Conservation (phyloP, 2,888 invertebrate species). For the Fragum fragum region DNA sequence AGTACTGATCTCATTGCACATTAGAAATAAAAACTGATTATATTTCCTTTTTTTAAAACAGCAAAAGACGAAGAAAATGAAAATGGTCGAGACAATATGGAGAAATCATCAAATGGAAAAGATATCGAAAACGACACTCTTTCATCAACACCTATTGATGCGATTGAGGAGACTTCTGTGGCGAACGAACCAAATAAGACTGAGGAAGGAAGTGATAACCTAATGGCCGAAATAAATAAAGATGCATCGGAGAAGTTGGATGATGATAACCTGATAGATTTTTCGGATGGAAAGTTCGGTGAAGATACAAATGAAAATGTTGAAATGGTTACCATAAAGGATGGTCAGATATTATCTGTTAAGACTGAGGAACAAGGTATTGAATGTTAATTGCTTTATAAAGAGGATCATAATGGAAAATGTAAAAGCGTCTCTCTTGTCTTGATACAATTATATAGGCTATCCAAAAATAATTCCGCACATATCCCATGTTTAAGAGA, state of each 20-base stretch:
- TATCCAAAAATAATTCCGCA: too few species aligned
- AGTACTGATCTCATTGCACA: too few species aligned
- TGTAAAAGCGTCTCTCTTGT: too few species aligned
- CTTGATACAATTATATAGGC: too few species aligned
- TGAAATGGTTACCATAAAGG: conserved; percentile 50
- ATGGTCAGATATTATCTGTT: conserved; percentile 44
- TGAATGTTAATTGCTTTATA: too few species aligned
- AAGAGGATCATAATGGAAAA: too few species aligned
- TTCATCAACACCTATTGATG: neutral
- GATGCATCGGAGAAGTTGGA: neutral
- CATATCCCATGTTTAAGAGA: too few species aligned
- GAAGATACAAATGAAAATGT: conserved; percentile 2
- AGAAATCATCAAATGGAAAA: neutral
- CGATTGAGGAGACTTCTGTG: neutral
- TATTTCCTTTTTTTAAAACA: too few species aligned
- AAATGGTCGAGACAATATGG: neutral
- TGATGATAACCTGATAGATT: neutral
- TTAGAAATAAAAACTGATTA: too few species aligned
- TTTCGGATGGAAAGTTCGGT: neutral
- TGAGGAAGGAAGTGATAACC: neutral
- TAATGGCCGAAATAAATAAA: neutral
- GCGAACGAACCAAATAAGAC: neutral
- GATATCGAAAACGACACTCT: neutral
- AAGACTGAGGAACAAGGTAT: conserved; percentile 39
- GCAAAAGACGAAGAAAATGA: too few species aligned